Evolutionary conservation across 2,888 invertebrate species (phyloP), one percentile per base, ranked within the genome.

Genomic region (Deilephila elpenor): DNA sequence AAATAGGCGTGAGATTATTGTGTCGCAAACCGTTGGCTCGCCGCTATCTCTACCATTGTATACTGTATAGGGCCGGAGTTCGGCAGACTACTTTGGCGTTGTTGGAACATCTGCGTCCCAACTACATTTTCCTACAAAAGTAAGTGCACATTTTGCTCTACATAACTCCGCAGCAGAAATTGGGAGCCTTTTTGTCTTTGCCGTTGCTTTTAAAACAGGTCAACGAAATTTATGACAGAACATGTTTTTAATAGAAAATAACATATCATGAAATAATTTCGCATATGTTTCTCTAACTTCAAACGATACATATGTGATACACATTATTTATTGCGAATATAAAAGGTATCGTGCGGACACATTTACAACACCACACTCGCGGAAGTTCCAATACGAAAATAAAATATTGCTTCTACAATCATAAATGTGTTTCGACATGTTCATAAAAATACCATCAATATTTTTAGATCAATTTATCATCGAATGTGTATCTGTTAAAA

Each of bases 301-400:
- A 53, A 25, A 60, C 60, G 70, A 70, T 51, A 70, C 17, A 44
- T 61, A 51, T 53, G 29, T 20, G 53, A 20, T 19, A 71, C 8
- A 74, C 25, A 56, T 62, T 37, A 76, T 84, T 83, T 83, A 84
- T 84, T 81, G 74, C 75, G 75, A 61, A 61, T 77, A 80, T 80
- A 81, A 84, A 83, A 82, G 74, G 79, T 83, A 79, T 78, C 76
- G 81, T 83, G 85, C 80, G 78, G 86, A 87, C 84, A 84, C 80
- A 80, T 88, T 87, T 84, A 88, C 80, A 80, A 75, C 80, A 71
- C 44, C 71, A 74, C 74, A 74, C 77, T 77, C 79, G 74, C 79
- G 78, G 79, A 84, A 83, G 79, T 81, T 82, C 76, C 80, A 79
- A 78, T 84, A 79, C 79, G 79, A 82, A 80, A 85, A 83, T 82